Conservation (phyloP, 1,140 invertebrate species). For the Condylostylus longicornis region DNA sequence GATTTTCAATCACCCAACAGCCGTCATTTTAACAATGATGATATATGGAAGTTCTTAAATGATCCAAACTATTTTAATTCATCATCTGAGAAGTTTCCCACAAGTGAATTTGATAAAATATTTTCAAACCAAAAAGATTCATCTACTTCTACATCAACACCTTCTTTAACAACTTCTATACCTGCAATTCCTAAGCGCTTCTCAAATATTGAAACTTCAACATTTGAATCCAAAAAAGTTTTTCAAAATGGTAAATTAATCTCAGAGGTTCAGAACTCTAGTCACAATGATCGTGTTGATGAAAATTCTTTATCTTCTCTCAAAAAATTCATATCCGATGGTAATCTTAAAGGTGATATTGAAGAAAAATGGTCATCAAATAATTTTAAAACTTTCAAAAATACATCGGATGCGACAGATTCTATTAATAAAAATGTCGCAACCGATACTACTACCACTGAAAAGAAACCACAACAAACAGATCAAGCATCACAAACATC, state of each 20-base stretch:
- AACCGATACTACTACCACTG: slow-evolving; percentile 18
- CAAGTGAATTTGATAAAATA: slow-evolving; percentile 14
- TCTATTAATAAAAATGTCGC: not conserved
- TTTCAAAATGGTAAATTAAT: slow-evolving; percentile 26
- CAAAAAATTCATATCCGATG: not conserved
- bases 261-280: slow-evolving; percentile 19
- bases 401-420: slow-evolving; percentile 3
- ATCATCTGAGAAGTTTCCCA: not conserved
- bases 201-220: slow-evolving; percentile 29
- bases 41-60: too few species aligned
- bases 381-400: not conserved
- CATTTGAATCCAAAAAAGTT: slow-evolving; percentile 22
- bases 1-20: not conserved
- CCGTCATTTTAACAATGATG: too few species aligned
- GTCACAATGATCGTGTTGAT: slow-evolving; percentile 12
- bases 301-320: not conserved
- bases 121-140: slow-evolving; percentile 25
- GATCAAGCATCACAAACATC: not conserved
- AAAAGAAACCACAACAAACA: too few species aligned
- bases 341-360: not conserved
- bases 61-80: too few species aligned
- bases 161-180: slow-evolving; percentile 4
- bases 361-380: not conserved
- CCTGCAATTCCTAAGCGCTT: slow-evolving; percentile 16
- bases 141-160: not conserved